Base-by-base conservation (phyloP, 2,888 invertebrate genomes). In the Meteorus colon region DNA sequence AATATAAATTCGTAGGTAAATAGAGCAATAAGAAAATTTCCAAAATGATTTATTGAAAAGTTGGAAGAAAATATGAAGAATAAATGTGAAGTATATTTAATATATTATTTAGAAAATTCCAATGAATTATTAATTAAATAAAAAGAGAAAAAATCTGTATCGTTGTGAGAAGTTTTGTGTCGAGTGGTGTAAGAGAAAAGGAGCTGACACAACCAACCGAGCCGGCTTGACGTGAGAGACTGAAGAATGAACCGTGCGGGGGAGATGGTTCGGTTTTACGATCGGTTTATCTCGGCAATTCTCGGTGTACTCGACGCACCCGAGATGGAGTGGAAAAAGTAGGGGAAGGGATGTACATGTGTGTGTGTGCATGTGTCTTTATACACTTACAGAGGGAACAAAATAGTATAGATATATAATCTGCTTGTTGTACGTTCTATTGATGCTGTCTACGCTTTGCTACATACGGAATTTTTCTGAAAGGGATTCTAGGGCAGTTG, bases 171-270 rank as follows among this genome's bases (percentile, higher is more conserved):
- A 48, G 24, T 70, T 34, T 51, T 14, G 4, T 51, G n/a, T 41
- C 65, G 71, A 59, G 62, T 73, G 41, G 37, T 27, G 27, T 6
- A 31, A 48, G 34, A 72, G 19, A 24, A 60, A 67, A 59, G 24
- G 59, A 62, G 41, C 19, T 66, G 62, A 65, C 78, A 62, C 77
- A 69, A 73, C 78, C 79, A 59, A 51, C 79, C 81, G 73, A 77
- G 72, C 79, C 81, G 79, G 78, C 79, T 79, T 78, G 77, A 75
- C 77, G 76, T 77, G 73, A 74, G 69, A 76, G 77, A 81, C 81
- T 81, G 79, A 77, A 37, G 71, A 67, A 74, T 41, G 67, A 73
- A 34, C 75, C 60, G 62, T 55, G 73, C 77, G 76, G 65, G 66
- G 62, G 68, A 74, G 41, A 24, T 31, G 41, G 63, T 34, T 73